Conservation (phyloP, 2,797 vertebrate genomes). For the Sebastes nivosus region DNA sequence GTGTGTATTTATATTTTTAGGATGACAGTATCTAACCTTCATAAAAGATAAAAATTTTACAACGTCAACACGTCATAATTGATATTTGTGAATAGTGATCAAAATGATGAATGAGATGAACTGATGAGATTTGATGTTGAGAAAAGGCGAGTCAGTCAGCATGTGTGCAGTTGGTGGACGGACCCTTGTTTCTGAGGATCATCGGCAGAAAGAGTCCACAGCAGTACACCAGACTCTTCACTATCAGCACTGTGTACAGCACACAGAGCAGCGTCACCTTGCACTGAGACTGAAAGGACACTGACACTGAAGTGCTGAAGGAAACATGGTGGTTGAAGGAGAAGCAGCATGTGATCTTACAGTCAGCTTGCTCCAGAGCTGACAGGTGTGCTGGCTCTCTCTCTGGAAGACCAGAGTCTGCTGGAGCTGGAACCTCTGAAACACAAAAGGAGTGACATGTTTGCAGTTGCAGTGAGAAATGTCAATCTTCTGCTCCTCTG, state of each 20-base stretch:
- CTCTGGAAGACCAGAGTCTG: not conserved
- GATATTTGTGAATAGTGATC: too few species aligned
- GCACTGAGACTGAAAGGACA: not conserved
- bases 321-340: too few species aligned
- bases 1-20: not conserved
- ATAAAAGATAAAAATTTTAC: not conserved
- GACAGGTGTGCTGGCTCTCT: not conserved
- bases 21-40: not conserved
- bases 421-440: not conserved
- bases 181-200: not conserved
- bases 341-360: not conserved
- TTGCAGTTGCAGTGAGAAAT: not conserved
- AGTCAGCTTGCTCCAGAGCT: not conserved
- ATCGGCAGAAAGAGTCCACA: conserved; percentile 16
- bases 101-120: too few species aligned
- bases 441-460: not conserved
- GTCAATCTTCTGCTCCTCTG: not conserved
- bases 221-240: conserved; percentile 23
- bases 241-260: conserved; percentile 18
- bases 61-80: too few species aligned
- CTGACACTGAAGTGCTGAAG: not conserved
- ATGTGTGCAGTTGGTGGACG: not conserved
- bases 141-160: not conserved
- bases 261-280: conserved; percentile 5
- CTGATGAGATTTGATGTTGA: too few species aligned